Evolutionary conservation across 2,797 vertebrate genomes (phyloP).

Genomic region (Aphelocoma californica): DNA sequence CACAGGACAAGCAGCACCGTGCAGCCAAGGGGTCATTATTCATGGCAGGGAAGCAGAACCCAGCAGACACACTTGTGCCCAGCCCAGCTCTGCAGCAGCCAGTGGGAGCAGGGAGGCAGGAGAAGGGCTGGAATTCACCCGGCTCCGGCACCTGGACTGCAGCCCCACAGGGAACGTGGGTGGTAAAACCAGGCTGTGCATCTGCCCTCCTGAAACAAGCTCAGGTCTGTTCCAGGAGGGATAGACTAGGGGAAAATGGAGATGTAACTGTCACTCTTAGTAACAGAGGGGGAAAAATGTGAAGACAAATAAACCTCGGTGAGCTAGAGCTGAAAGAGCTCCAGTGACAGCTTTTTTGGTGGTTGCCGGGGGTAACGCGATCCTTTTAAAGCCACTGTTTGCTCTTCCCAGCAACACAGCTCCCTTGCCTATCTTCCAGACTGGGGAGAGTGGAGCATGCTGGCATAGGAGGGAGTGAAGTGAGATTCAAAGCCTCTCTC

Average conservation of each 20-base stretch:
- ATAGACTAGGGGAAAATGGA: slow-evolving; percentile 22
- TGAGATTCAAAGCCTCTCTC: background rate
- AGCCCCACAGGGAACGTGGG: background rate
- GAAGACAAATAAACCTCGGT: slow-evolving; percentile 35
- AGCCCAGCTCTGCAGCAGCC: background rate
- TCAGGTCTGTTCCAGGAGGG: background rate
- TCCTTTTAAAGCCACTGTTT: slow-evolving; percentile 47
- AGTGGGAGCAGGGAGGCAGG: background rate
- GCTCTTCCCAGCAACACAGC: slow-evolving; percentile 28
- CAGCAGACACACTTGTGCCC: background rate
- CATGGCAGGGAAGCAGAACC: background rate
- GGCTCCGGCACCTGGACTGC: background rate
- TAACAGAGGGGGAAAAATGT: background rate
- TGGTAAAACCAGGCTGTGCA: background rate
- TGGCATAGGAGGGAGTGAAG: background rate
- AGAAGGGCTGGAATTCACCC: background rate
- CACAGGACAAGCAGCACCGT: background rate
- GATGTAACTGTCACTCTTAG: slow-evolving; percentile 6
- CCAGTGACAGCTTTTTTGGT: slow-evolving; percentile 40
- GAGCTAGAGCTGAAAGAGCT: slow-evolving; percentile 39
- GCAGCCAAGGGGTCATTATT: background rate
- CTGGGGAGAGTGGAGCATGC: background rate
- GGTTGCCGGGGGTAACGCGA: slow-evolving; percentile 47
- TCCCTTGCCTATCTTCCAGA: background rate
- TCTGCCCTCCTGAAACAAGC: slow-evolving; percentile 4